These are phyloP conservation scores for Bombus breviceps DNA, from an alignment of 1,140 invertebrate species.

Conservation along the genomic window DNA sequence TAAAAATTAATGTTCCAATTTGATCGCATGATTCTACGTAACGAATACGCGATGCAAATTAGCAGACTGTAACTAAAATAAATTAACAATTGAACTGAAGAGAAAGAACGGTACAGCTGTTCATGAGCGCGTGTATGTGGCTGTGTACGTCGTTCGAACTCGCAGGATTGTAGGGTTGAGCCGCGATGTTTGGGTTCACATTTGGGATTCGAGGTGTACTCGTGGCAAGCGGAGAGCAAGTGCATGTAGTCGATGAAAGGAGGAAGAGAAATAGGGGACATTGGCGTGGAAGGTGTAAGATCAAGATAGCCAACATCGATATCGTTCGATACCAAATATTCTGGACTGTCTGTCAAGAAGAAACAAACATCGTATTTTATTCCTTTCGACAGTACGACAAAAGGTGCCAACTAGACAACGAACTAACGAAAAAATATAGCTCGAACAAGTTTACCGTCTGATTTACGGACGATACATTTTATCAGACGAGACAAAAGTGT, in stretches of 20 bases:
- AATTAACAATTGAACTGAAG: not conserved
- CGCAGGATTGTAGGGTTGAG: constrained; percentile 40
- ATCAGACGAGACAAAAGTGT: not conserved
- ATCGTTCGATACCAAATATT: not conserved
- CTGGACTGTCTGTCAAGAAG: not conserved
- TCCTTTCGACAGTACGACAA: not conserved
- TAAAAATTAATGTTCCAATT: not conserved
- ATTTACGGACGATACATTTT: not conserved
- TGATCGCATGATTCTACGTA: not conserved
- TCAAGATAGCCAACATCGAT: not conserved
- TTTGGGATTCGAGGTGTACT: constrained; percentile 50
- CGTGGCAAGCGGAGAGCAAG: constrained; percentile 44
- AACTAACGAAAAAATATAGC: not conserved
- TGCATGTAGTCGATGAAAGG: constrained; percentile 18
- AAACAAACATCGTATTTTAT: not conserved
- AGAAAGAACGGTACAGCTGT: not conserved
- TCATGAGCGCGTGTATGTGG: no score
- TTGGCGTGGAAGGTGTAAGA: constrained; percentile 43
- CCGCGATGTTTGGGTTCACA: constrained; percentile 56
- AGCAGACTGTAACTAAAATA: not conserved
- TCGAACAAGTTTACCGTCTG: no score
- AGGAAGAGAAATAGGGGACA: constrained; percentile 42
- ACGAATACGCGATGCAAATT: not conserved
- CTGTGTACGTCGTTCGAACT: not conserved
- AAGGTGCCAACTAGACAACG: not conserved